These are phyloP conservation scores for Mormyrus lacerda DNA, from an alignment of 2,113 vertebrate species.

Conservation along the genomic window DNA sequence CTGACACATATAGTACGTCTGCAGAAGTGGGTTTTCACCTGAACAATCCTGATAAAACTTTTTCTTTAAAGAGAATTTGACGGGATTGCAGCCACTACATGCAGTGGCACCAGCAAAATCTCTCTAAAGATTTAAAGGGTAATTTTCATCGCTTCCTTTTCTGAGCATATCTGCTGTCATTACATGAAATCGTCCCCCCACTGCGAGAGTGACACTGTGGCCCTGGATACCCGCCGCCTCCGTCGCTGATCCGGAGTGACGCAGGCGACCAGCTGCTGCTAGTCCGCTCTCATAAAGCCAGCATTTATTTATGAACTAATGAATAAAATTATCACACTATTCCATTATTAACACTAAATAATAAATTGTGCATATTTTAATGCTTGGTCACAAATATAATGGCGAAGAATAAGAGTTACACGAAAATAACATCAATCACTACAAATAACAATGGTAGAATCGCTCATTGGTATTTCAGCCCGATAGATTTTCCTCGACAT, in stretches of 20 bases:
- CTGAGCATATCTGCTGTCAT: neutral
- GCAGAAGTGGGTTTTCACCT: neutral
- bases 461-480: neutral
- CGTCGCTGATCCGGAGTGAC: neutral
- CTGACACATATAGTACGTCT: neutral
- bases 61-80: neutral
- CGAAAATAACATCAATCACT: neutral
- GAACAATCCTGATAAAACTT: neutral
- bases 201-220: neutral
- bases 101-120: neutral
- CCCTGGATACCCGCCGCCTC: neutral
- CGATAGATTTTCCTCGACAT: neutral
- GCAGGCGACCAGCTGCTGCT: neutral
- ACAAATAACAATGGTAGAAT: neutral
- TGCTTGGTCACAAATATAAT: neutral
- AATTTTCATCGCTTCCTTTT: neutral
- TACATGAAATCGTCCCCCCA: neutral
- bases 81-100: neutral
- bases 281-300: neutral
- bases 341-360: neutral
- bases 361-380: neutral
- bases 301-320: neutral
- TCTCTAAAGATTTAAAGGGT: neutral
- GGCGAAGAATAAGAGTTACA: neutral
- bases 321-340: neutral